These are phyloP conservation scores for Drymonia ruficornis DNA, from an alignment of 2,888 invertebrate species.

Conservation along the genomic window DNA sequence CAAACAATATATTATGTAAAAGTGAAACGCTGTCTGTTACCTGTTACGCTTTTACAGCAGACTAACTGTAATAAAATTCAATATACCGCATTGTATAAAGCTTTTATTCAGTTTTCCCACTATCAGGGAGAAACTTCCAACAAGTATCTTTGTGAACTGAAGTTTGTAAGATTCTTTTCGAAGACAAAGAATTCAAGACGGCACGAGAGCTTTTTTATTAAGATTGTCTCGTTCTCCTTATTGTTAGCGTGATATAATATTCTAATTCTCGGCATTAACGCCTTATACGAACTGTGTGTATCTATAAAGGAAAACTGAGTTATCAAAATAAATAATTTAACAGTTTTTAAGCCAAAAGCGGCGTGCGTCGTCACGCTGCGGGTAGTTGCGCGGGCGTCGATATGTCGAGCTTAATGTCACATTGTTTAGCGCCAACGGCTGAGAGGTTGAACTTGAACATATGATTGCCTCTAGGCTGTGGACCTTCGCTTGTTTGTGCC, in stretches of 20 bases:
- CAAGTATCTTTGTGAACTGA: no score
- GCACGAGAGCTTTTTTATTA: background rate
- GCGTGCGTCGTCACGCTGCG: slow-evolving; percentile 15
- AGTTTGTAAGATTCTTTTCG: no score
- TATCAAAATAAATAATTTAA: slow-evolving; percentile 16
- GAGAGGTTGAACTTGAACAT: slow-evolving; percentile 75
- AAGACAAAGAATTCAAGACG: no score
- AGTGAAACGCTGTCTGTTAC: background rate
- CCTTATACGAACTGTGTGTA: background rate
- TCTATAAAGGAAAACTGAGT: slow-evolving; percentile 6
- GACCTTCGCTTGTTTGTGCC: slow-evolving; percentile 35
- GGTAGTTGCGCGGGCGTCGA: slow-evolving; percentile 59
- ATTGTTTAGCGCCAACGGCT: slow-evolving; percentile 60
- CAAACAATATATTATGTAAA: background rate
- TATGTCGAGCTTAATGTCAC: slow-evolving; percentile 66
- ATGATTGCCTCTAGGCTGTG: slow-evolving; percentile 41
- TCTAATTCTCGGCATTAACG: background rate
- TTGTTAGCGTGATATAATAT: background rate
- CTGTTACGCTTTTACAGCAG: background rate
- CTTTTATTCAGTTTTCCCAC: no score
- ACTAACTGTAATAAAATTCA: background rate
- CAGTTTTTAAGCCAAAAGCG: slow-evolving; percentile 28
- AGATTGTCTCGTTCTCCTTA: background rate
- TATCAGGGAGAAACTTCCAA: no score
- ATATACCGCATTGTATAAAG: background rate